Evolutionary conservation across 2,113 vertebrate species (phyloP).

Genomic region (Etheostoma spectabile): DNA sequence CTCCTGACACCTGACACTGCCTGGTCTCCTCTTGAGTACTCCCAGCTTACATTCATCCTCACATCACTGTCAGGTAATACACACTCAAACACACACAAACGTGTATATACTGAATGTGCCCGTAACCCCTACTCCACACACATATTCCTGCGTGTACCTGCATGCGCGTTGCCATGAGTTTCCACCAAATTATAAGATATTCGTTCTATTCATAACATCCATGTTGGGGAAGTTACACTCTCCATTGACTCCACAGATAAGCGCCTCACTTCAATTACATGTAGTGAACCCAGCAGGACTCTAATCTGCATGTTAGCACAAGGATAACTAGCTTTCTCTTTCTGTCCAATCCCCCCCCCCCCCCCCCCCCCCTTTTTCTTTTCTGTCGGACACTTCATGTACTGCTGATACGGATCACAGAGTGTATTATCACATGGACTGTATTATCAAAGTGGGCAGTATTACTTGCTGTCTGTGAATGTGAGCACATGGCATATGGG

Average conservation of each 20-base stretch:
- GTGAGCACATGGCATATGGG: conserved; percentile 6
- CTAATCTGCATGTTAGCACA: conserved; percentile 73
- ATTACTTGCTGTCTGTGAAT: conserved; percentile 30
- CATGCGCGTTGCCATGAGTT: neutral
- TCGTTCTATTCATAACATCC: conserved; percentile 53
- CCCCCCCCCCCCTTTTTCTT: conserved; percentile 36
- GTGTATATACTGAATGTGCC: neutral
- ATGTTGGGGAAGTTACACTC: conserved; percentile 58
- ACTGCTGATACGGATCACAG: conserved; percentile 72
- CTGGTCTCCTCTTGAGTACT: conserved; percentile 35
- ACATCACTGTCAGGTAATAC: conserved; percentile 29
- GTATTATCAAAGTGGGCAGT: conserved; percentile 49
- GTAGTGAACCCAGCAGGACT: conserved; percentile 67
- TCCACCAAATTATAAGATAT: conserved; percentile 28
- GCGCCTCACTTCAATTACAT: conserved; percentile 72
- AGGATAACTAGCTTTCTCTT: conserved; percentile 73
- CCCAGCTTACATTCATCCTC: conserved; percentile 28
- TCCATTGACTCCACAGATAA: conserved; percentile 65
- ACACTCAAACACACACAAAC: neutral
- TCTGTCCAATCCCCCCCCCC: conserved; percentile 51
- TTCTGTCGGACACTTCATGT: conserved; percentile 71
- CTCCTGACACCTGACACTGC: conserved; percentile 51
- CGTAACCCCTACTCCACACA: neutral
- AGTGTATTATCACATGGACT: conserved; percentile 63
- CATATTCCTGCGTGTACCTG: conserved; percentile 9